A percentile compares a stretch with the other conserved stretches of the same genome.
phyloP scores from a whole-genome alignment of 2,888 invertebrate genomes.

The Panzeria rudis region DNA sequence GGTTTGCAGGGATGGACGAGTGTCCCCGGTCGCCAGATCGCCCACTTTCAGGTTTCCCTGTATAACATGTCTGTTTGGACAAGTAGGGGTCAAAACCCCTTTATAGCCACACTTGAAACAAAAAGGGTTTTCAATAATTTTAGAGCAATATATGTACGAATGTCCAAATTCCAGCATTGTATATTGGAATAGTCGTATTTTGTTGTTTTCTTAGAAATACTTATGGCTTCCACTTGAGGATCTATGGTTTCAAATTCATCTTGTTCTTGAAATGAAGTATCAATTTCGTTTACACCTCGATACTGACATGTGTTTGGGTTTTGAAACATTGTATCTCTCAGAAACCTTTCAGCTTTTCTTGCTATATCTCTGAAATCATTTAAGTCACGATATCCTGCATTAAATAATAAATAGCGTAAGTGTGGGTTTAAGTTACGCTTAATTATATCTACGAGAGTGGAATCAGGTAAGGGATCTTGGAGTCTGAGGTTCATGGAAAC shows the following conservation, averaged over 20 bases:
- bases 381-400: neutral
- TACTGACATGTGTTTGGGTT: neutral
- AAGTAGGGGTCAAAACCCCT: constrained; percentile 15
- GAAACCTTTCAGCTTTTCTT: too few relatives aligned
- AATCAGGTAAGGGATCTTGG: neutral
- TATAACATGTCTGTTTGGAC: constrained; percentile 17
- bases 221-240: constrained; percentile 44
- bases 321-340: constrained; percentile 34
- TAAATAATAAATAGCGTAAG: constrained; percentile 42
- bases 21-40: too few relatives aligned
- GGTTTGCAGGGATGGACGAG: neutral
- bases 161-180: constrained; percentile 40
- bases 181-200: constrained; percentile 37
- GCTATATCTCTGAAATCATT: constrained; percentile 40
- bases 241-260: neutral
- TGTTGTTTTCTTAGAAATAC: neutral
- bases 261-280: neutral
- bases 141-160: too few relatives aligned
- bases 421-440: constrained; percentile 23
- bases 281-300: constrained; percentile 22
- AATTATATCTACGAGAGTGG: constrained; percentile 8
- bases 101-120: constrained; percentile 4
- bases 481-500: constrained; percentile 9
- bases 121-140: too few relatives aligned
- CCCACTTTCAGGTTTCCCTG: constrained; percentile 49